Percentiles rank a stretch among this genome's conserved stretches.
Conservation (phyloP, 2,113 vertebrate genomes). For the Catharus fuscescens region DNA sequence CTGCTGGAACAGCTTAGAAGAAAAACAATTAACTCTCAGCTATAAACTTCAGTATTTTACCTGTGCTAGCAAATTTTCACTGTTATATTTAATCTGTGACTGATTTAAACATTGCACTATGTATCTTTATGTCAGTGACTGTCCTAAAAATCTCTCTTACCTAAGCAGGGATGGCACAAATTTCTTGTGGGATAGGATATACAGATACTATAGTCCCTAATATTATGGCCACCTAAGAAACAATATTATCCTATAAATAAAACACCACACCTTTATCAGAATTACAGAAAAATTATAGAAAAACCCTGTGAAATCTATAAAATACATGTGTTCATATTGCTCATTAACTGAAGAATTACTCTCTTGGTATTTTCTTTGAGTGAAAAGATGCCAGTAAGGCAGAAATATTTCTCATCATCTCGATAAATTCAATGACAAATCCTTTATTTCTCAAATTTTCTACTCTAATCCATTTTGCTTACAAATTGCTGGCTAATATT, state of each 20-base stretch:
- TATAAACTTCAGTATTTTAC: neutral
- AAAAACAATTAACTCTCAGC: neutral
- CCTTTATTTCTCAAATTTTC: neutral
- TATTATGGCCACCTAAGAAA: neutral
- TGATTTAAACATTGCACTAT: neutral
- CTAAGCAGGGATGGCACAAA: neutral
- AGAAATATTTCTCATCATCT: neutral
- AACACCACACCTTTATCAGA: neutral
- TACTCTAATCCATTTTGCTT: neutral
- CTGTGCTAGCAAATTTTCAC: neutral
- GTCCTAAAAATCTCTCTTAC: neutral
- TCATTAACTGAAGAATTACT: neutral
- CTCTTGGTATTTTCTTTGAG: neutral
- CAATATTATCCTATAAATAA: neutral
- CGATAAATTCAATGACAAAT: neutral
- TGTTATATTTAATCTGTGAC: neutral
- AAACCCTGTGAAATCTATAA: neutral
- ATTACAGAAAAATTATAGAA: neutral
- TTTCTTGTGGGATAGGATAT: neutral
- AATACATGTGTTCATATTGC: neutral
- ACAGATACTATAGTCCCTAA: neutral
- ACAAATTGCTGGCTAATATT: neutral
- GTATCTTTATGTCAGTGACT: neutral
- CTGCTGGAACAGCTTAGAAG: conserved; percentile 2
- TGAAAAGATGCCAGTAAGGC: neutral